Conservation (phyloP, 2,113 vertebrate genomes). For the Halichoeres trimaculatus region DNA sequence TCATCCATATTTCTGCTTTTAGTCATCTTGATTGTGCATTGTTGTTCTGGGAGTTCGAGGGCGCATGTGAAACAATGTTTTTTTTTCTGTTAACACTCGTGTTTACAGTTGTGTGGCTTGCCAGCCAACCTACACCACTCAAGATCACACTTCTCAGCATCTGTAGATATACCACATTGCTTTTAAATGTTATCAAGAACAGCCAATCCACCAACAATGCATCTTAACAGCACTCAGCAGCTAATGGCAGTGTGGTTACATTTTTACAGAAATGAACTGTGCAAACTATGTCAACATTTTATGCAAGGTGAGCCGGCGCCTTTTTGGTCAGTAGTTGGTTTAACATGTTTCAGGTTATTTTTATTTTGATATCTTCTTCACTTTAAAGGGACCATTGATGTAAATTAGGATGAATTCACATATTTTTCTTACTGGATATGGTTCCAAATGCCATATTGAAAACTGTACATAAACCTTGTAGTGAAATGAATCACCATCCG, state of each 20-base stretch:
- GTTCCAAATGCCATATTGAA: conserved; percentile 41
- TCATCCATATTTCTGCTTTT: conserved; percentile 21
- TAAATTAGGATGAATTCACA: conserved; percentile 59
- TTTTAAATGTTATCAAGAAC: conserved; percentile 24
- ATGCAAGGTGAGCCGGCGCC: conserved; percentile 67
- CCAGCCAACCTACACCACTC: conserved; percentile 25
- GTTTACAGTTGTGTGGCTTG: conserved; percentile 46
- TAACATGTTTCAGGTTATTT: conserved; percentile 58
- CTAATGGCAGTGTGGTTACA: conserved; percentile 49
- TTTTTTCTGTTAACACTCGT: conserved; percentile 42
- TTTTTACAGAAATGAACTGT: conserved; percentile 48
- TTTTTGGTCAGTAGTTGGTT: conserved; percentile 49
- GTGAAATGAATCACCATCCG: conserved; percentile 40
- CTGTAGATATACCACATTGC: conserved; percentile 44
- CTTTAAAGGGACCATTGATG: conserved; percentile 64
- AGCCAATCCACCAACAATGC: conserved; percentile 42
- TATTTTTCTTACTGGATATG: conserved; percentile 67
- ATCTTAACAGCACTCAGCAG: conserved; percentile 64
- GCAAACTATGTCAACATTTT: conserved; percentile 63
- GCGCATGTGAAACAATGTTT: conserved; percentile 33
- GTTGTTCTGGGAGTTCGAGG: conserved; percentile 20
- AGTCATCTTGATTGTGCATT: conserved; percentile 19
- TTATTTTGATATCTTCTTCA: conserved; percentile 63
- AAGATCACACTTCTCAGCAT: conserved; percentile 35
- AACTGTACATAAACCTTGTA: conserved; percentile 46